phyloP scores from a whole-genome alignment of 2,797 vertebrate genomes.

The Fratercula arctica region DNA sequence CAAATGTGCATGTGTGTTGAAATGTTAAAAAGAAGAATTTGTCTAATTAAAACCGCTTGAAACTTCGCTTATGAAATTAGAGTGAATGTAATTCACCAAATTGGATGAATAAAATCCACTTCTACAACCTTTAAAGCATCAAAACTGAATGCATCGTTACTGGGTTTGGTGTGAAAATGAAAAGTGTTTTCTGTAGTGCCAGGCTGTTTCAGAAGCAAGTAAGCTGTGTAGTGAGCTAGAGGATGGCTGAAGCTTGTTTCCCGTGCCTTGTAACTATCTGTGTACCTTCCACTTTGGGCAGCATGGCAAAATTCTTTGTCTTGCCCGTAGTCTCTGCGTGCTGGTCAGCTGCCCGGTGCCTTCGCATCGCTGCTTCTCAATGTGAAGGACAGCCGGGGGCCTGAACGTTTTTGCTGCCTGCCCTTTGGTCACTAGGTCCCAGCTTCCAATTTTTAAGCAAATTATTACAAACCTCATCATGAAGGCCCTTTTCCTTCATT shows the following conservation, averaged over 20 bases:
- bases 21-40: not conserved
- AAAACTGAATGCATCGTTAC: accelerated
- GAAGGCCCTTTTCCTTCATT: not conserved
- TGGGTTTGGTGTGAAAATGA: not conserved
- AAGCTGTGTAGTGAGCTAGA: too few species aligned
- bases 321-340: too few species aligned
- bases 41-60: not conserved
- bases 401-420: not conserved
- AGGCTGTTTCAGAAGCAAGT: not conserved
- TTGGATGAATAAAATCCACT: not conserved
- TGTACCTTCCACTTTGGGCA: not conserved
- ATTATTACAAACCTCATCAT: not conserved
- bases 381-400: too few species aligned
- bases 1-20: not conserved
- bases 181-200: not conserved
- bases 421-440: not conserved
- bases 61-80: not conserved
- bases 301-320: not conserved
- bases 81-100: not conserved
- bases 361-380: not conserved
- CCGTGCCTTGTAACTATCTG: not conserved
- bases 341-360: not conserved
- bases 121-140: not conserved
- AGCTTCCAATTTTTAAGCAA: not conserved
- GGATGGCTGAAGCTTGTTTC: not conserved